These are phyloP conservation scores for Pristionchus exspectatus DNA, from an alignment of 2,888 invertebrate species.

Conservation along the genomic window DNA sequence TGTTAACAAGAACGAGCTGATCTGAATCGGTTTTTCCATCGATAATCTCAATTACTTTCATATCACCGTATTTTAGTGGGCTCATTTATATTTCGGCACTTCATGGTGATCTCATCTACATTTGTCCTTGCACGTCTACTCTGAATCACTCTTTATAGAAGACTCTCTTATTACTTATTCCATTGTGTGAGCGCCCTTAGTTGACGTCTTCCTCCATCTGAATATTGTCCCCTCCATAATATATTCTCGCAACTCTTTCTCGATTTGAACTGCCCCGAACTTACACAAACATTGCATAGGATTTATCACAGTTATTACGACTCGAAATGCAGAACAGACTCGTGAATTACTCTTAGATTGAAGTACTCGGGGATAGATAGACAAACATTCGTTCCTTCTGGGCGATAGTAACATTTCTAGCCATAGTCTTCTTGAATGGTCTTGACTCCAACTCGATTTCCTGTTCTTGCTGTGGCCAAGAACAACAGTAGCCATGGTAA, in stretches of 20 bases:
- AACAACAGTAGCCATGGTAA: background rate
- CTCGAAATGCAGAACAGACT: background rate
- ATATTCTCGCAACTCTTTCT: background rate
- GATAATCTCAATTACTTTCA: no score
- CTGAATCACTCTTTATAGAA: constrained; percentile 5
- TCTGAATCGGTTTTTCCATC: no score
- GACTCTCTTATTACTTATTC: constrained; percentile 1
- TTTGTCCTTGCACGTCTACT: background rate
- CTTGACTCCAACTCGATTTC: background rate
- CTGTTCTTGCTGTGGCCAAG: background rate
- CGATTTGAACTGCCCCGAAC: background rate
- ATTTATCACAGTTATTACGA: background rate
- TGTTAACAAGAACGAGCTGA: no score
- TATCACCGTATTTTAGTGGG: no score
- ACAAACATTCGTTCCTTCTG: background rate
- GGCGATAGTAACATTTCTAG: background rate
- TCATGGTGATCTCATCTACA: background rate
- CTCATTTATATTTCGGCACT: no score
- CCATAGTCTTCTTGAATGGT: background rate
- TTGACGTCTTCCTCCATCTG: background rate
- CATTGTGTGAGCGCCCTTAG: background rate
- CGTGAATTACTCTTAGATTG: background rate
- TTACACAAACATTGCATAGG: background rate
- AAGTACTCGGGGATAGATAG: background rate
- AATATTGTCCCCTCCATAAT: background rate